Conservation (phyloP, 2,113 vertebrate species). For the Agelaius phoeniceus region DNA sequence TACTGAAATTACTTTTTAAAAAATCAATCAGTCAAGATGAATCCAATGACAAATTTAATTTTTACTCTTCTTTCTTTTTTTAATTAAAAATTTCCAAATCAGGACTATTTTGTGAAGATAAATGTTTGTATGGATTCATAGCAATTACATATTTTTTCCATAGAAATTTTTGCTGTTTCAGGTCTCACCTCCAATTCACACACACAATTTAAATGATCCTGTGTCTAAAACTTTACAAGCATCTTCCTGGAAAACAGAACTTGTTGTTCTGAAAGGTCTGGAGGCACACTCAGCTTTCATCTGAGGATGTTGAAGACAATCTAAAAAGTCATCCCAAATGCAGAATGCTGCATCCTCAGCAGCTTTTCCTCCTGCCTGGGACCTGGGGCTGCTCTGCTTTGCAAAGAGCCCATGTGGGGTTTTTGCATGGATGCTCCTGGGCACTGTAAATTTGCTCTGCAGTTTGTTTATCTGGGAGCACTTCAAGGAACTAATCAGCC, state of each 20-base stretch:
- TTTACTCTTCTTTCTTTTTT: background rate
- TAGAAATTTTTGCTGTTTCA: background rate
- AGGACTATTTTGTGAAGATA: background rate
- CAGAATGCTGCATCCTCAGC: background rate
- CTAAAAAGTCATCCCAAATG: background rate
- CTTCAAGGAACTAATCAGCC: background rate
- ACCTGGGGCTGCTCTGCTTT: background rate
- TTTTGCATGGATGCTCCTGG: constrained; percentile 1
- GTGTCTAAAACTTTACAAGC: background rate
- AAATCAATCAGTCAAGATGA: background rate
- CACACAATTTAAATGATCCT: background rate
- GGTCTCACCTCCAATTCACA: background rate
- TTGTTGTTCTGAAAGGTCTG: background rate
- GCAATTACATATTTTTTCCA: background rate
- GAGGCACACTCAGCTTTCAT: background rate
- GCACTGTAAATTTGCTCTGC: background rate
- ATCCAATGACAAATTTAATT: background rate
- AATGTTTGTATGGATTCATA: background rate
- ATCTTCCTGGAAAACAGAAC: background rate
- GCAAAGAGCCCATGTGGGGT: background rate
- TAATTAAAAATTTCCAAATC: background rate
- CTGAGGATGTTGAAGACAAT: background rate
- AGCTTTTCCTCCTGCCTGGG: background rate
- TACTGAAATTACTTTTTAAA: background rate
- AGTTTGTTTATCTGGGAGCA: constrained; percentile 1